phyloP scores from a whole-genome alignment of 35 echinoderm and acorn worm genomes.

The Nesometra sesokonis region DNA sequence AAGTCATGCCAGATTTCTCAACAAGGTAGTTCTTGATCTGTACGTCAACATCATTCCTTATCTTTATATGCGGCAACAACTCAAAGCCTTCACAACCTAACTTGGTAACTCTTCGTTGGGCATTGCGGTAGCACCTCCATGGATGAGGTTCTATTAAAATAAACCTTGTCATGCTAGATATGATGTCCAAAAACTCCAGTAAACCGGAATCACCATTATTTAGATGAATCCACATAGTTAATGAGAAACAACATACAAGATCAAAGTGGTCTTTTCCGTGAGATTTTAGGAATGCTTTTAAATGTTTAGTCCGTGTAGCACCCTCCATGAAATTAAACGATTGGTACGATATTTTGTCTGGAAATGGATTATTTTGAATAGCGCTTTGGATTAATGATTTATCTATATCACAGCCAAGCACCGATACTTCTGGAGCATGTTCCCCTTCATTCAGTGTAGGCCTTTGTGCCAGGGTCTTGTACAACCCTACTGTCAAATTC shows the following conservation, averaged over 20 bases:
- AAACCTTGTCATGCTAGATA: conserved; percentile 15
- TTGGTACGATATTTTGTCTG: conserved; percentile 14
- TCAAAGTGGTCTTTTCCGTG: conserved; percentile 13
- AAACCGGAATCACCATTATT: conserved; percentile 33
- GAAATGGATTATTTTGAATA: conserved; percentile 13
- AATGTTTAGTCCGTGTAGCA: not conserved
- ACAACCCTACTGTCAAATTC: conserved; percentile 35
- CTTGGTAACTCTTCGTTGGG: conserved; percentile 30
- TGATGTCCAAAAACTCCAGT: conserved; percentile 10
- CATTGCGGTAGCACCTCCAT: conserved; percentile 43
- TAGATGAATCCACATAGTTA: conserved; percentile 56
- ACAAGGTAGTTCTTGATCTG: conserved; percentile 13
- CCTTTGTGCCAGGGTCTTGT: conserved; percentile 7
- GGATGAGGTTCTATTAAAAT: conserved; percentile 43
- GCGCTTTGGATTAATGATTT: conserved; percentile 19
- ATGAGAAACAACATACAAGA: conserved; percentile 41
- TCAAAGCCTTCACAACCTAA: conserved; percentile 8
- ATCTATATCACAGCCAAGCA: conserved; percentile 51
- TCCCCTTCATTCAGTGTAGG: not conserved
- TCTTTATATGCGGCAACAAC: not conserved
- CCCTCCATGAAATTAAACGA: conserved; percentile 17
- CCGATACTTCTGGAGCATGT: not conserved
- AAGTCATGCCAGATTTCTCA: conserved; percentile 16
- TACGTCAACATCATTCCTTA: conserved; percentile 20
- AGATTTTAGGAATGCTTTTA: not conserved